phyloP scores from a whole-genome alignment of 2,888 invertebrate genomes.

The Caenorhabditis uteleia region DNA sequence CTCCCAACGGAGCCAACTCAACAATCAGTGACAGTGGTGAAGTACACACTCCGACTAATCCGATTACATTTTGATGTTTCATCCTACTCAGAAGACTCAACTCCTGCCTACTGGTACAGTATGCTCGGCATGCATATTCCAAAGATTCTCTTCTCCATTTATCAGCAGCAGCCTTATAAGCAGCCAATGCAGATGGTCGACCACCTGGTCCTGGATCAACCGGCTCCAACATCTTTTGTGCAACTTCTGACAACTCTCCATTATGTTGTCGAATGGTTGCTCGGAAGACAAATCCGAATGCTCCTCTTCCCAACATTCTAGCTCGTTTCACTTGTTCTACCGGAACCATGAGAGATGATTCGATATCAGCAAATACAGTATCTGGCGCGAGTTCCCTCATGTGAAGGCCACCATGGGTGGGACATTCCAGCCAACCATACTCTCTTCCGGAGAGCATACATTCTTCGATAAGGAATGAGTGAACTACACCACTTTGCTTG shows the following conservation, averaged over 20 bases:
- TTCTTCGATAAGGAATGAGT: conserved; percentile 88
- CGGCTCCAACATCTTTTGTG: conserved; percentile 94
- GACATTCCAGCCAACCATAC: conserved; percentile 77
- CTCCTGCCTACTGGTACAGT: conserved; percentile 85
- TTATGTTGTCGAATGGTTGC: conserved; percentile 74
- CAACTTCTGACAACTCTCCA: conserved; percentile 76
- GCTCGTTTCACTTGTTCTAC: conserved; percentile 81
- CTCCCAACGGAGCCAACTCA: conserved; percentile 89
- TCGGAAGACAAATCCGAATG: conserved; percentile 94
- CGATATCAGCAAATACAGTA: conserved; percentile 73
- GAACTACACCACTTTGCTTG: conserved; percentile 31
- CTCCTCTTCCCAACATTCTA: conserved; percentile 84
- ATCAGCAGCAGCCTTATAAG: conserved; percentile 79
- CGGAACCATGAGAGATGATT: conserved; percentile 78
- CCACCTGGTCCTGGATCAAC: conserved; percentile 83
- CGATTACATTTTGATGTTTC: conserved; percentile 88
- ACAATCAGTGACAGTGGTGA: conserved; percentile 87
- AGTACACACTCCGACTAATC: conserved; percentile 80
- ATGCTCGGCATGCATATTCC: conserved; percentile 91
- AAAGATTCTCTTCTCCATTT: conserved; percentile 93
- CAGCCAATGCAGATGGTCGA: conserved; percentile 78
- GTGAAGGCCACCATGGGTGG: conserved; percentile 80
- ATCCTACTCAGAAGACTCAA: conserved; percentile 84
- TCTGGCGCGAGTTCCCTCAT: conserved; percentile 89
- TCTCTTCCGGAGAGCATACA: conserved; percentile 76